A percentile compares a stretch with the other conserved stretches of the same genome.
phyloP scores from a whole-genome alignment of 2,888 invertebrate species.

The Eupithecia inturbata region DNA sequence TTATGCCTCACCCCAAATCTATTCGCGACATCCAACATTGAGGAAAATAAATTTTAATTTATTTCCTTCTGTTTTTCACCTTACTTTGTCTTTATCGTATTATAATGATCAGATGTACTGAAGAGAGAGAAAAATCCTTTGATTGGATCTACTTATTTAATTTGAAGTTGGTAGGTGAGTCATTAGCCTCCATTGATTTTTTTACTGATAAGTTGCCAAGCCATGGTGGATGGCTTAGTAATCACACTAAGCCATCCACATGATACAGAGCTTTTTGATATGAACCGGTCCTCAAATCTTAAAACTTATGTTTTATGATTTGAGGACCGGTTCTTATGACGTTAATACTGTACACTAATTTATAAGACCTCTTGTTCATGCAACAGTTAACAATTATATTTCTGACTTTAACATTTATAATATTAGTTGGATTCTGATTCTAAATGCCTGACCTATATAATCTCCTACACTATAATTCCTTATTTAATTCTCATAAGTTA shows the following conservation, averaged over 20 bases:
- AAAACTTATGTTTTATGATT: too few species aligned
- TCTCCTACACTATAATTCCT: background rate
- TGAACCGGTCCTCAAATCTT: background rate
- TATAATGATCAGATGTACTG: conserved; percentile 41
- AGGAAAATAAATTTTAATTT: conserved; percentile 49
- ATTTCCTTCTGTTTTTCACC: conserved; percentile 38
- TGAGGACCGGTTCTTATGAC: too few species aligned
- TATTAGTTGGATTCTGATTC: background rate
- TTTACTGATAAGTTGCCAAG: background rate
- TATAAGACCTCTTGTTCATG: background rate
- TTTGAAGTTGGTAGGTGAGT: conserved; percentile 12
- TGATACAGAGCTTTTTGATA: background rate
- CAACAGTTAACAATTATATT: background rate
- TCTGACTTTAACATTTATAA: background rate
- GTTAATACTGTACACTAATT: background rate
- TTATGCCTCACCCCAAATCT: conserved; percentile 52
- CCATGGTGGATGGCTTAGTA: background rate
- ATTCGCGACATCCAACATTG: conserved; percentile 45
- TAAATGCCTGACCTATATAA: background rate
- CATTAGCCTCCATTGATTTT: conserved; percentile 10
- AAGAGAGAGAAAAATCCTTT: conserved; percentile 36
- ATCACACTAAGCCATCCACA: too few species aligned
- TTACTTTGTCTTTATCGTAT: conserved; percentile 40
- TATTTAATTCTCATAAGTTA: conserved; percentile 10
- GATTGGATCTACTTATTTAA: conserved; percentile 22